These are phyloP conservation scores for Pogonomyrmex californicus DNA, from an alignment of 1,140 invertebrate genomes.

Conservation along the genomic window DNA sequence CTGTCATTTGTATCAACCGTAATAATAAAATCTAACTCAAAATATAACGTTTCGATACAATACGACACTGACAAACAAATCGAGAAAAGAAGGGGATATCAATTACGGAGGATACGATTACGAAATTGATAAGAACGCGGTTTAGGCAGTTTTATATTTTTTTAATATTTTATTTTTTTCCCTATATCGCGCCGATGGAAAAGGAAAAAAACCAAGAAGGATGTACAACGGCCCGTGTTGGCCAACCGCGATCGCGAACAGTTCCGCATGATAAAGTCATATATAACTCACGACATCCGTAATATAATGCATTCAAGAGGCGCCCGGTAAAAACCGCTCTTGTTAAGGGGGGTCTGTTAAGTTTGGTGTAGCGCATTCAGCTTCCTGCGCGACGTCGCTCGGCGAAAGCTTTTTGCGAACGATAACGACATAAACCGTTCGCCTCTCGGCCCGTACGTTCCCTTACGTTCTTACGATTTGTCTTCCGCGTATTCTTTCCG, in stretches of 20 bases:
- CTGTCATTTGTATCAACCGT: constrained; percentile 11
- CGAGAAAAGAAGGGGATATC: background rate
- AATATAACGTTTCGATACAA: background rate
- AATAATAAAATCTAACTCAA: constrained; percentile 41
- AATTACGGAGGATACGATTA: background rate
- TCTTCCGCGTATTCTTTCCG: constrained; percentile 52
- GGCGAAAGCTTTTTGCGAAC: constrained; percentile 62
- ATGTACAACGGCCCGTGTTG: constrained; percentile 48
- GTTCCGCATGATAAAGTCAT: constrained; percentile 83
- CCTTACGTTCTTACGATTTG: constrained; percentile 14
- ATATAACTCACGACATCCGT: constrained; percentile 84
- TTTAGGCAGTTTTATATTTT: background rate
- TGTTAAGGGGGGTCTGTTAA: constrained; percentile 75
- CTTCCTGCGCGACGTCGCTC: constrained; percentile 65
- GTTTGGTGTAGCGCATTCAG: constrained; percentile 77
- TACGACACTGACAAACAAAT: background rate
- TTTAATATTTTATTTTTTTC: constrained; percentile 9
- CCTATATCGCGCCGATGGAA: background rate
- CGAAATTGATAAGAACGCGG: background rate
- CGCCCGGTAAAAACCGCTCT: constrained; percentile 81
- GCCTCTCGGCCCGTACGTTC: constrained; percentile 18
- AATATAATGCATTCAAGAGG: constrained; percentile 85
- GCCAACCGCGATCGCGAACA: constrained; percentile 50
- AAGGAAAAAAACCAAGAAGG: background rate
- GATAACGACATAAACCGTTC: constrained; percentile 75